Evolutionary conservation across 2,888 invertebrate genomes (phyloP).

Genomic region (Patella ulyssiponensis): DNA sequence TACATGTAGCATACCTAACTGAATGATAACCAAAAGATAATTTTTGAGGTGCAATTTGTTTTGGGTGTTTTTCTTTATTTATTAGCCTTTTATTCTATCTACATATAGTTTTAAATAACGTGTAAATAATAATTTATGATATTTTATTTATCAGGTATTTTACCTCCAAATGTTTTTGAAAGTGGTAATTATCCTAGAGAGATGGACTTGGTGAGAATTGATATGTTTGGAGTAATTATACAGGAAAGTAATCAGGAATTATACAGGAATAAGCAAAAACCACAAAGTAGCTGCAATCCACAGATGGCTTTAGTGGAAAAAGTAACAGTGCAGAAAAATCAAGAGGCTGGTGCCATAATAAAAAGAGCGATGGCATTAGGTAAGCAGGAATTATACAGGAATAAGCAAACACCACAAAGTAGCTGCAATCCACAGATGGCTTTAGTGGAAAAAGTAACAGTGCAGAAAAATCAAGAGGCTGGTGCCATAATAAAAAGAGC

Average conservation of each 20-base stretch:
- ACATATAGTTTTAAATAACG: too few relatives aligned
- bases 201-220: slow-evolving; percentile 43
- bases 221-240: slow-evolving; percentile 29
- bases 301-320: slow-evolving; percentile 30
- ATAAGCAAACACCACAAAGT: neutral
- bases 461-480: slow-evolving; percentile 12
- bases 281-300: neutral
- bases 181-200: slow-evolving; percentile 31
- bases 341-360: slow-evolving; percentile 4
- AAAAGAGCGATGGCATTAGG: slow-evolving; percentile 13
- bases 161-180: neutral
- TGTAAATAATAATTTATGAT: too few relatives aligned
- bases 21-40: too few relatives aligned
- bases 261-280: neutral
- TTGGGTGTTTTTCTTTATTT: too few relatives aligned
- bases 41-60: too few relatives aligned
- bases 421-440: slow-evolving; percentile 20
- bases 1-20: too few relatives aligned
- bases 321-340: slow-evolving; percentile 4
- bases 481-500: slow-evolving; percentile 4
- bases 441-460: slow-evolving; percentile 20
- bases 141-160: too few relatives aligned
- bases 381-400: too few relatives aligned
- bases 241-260: neutral
- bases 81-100: too few relatives aligned